A percentile compares a stretch with the other conserved stretches of the same genome.
phyloP scores from a whole-genome alignment of 2,797 vertebrate genomes.

The Phrynocephalus vlangalii region DNA sequence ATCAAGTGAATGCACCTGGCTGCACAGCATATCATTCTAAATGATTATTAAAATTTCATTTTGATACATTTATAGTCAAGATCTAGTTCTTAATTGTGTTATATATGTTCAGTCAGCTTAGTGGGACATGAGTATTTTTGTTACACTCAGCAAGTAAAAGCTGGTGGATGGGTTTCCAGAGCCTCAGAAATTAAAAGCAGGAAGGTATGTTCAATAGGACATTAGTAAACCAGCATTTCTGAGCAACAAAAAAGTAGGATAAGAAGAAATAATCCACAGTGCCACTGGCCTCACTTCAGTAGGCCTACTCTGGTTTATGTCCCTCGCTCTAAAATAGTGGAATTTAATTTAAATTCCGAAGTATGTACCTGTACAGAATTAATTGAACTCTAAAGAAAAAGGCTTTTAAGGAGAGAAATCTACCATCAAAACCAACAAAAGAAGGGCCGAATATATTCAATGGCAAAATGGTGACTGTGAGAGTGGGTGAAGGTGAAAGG shows the following conservation, averaged over 20 bases:
- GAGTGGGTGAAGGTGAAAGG: background rate
- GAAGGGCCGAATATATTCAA: background rate
- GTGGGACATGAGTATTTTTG: background rate
- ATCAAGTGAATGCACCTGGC: background rate
- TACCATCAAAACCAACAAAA: background rate
- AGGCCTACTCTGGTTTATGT: background rate
- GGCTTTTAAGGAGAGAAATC: too few species aligned
- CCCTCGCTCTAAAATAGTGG: background rate
- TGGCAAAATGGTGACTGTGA: background rate
- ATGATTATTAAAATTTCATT: rapidly evolving
- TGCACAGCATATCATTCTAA: rapidly evolving
- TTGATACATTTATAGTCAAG: background rate
- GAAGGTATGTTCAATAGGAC: background rate
- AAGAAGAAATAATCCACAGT: background rate
- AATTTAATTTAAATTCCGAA: background rate
- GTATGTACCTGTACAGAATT: background rate
- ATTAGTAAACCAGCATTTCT: background rate
- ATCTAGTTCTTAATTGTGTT: background rate
- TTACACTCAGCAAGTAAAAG: background rate
- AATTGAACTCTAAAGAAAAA: too few species aligned
- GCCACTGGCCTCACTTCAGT: background rate
- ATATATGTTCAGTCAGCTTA: background rate
- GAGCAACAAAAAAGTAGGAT: background rate
- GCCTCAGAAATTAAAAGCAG: background rate
- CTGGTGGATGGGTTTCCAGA: background rate